A percentile compares a stretch with the other conserved stretches of the same genome.
These are phyloP conservation scores for Oenanthe oenanthe DNA, from an alignment of 2,113 vertebrate species.

Conservation along the genomic window DNA sequence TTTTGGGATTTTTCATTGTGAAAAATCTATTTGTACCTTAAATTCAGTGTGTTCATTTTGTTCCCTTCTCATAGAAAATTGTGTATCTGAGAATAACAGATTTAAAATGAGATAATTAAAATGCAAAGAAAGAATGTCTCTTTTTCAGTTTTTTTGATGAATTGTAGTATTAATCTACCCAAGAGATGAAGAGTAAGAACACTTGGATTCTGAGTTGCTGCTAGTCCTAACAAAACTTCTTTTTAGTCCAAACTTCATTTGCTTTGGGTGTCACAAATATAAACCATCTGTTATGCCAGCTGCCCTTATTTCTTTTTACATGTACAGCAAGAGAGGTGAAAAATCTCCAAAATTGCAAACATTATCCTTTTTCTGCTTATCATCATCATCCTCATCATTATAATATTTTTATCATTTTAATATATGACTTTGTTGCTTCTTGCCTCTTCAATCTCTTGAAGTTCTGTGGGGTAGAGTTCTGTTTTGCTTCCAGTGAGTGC, in stretches of 20 bases:
- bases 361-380: conserved; percentile 60
- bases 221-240: conserved; percentile 48
- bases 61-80: not conserved
- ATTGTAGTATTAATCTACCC: conserved; percentile 36
- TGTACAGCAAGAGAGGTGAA: conserved; percentile 30
- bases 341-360: conserved; percentile 49
- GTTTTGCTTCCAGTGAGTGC: not conserved
- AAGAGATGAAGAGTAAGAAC: conserved; percentile 45
- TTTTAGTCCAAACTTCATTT: conserved; percentile 37
- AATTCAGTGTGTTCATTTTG: not conserved
- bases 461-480: not conserved
- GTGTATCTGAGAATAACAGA: not conserved
- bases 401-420: conserved; percentile 50
- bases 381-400: conserved; percentile 59
- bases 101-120: conserved; percentile 20
- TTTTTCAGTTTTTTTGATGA: conserved; percentile 43
- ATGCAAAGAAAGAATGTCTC: not conserved
- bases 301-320: conserved; percentile 56
- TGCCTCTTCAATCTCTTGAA: not conserved
- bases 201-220: conserved; percentile 58
- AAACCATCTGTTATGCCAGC: conserved; percentile 76
- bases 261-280: conserved; percentile 66
- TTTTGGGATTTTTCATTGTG: not conserved
- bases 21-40: not conserved
- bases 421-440: conserved; percentile 22